Evolutionary conservation across 2,113 vertebrate genomes (phyloP).

Genomic region (Haemorhous mexicanus): DNA sequence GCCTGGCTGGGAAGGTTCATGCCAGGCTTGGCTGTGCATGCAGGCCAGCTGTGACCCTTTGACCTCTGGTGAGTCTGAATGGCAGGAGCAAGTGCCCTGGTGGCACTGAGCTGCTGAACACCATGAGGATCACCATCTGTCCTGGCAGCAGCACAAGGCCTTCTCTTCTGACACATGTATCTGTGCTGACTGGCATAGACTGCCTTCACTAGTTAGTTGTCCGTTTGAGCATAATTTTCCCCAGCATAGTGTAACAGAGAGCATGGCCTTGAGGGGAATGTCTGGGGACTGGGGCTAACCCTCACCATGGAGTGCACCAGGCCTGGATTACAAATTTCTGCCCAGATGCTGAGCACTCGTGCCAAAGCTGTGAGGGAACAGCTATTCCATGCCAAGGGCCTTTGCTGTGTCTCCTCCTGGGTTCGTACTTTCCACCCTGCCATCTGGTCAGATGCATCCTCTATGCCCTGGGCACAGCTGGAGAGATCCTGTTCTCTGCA

Average conservation of each 20-base stretch:
- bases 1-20: neutral
- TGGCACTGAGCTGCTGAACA: neutral
- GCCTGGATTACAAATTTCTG: neutral
- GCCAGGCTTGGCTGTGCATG: neutral
- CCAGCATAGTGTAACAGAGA: neutral
- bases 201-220: neutral
- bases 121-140: neutral
- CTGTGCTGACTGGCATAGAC: neutral
- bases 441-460: neutral
- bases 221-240: neutral
- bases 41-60: neutral
- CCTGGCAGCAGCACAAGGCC: neutral
- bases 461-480: neutral
- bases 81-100: neutral
- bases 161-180: neutral
- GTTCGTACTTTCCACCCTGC: neutral
- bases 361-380: conserved; percentile 32
- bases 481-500: fast-evolving
- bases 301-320: neutral
- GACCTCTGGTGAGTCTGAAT: neutral
- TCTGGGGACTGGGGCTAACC: neutral
- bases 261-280: neutral
- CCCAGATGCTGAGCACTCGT: neutral
- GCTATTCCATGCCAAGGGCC: neutral
- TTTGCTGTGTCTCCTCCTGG: neutral